These are phyloP conservation scores for Peribatodes rhomboidaria DNA, from an alignment of 2,888 invertebrate genomes.

Conservation along the genomic window DNA sequence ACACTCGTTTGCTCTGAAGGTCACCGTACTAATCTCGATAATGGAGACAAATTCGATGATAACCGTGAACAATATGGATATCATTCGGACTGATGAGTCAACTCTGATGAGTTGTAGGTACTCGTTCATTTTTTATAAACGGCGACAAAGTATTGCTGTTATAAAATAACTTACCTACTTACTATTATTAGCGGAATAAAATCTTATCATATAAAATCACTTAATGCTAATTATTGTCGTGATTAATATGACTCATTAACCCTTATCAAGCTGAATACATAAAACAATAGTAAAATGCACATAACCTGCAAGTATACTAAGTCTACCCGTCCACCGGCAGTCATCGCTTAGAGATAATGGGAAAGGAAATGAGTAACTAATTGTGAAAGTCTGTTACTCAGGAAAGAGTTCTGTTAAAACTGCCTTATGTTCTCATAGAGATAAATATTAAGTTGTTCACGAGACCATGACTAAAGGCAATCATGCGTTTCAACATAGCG, in stretches of 20 bases:
- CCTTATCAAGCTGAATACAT: neutral
- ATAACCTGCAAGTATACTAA: neutral
- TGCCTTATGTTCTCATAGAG: slow-evolving; percentile 11
- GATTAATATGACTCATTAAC: slow-evolving; percentile 9
- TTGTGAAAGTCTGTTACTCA: slow-evolving; percentile 39
- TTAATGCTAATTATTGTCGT: slow-evolving; percentile 1
- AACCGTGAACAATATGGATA: slow-evolving; percentile 27
- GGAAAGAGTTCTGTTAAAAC: slow-evolving; percentile 33
- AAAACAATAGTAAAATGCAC: neutral
- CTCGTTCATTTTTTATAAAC: slow-evolving; percentile 7
- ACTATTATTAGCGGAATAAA: neutral
- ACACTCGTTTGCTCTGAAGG: slow-evolving; percentile 60
- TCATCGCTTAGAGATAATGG: slow-evolving; percentile 10
- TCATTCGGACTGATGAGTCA: slow-evolving; percentile 20
- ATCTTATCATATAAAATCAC: neutral
- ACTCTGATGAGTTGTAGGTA: slow-evolving; percentile 3
- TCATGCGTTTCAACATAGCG: slow-evolving; percentile 26
- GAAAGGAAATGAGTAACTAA: slow-evolving; percentile 45
- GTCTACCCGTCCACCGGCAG: slow-evolving; percentile 5
- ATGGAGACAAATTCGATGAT: slow-evolving; percentile 45
- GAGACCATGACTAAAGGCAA: slow-evolving; percentile 28
- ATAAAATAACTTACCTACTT: neutral
- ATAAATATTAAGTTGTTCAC: slow-evolving; percentile 20
- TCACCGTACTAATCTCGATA: slow-evolving; percentile 58
- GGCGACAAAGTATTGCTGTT: neutral